Evolutionary conservation across 1,140 invertebrate species (phyloP).

Genomic region (Diabrotica undecimpunctata): DNA sequence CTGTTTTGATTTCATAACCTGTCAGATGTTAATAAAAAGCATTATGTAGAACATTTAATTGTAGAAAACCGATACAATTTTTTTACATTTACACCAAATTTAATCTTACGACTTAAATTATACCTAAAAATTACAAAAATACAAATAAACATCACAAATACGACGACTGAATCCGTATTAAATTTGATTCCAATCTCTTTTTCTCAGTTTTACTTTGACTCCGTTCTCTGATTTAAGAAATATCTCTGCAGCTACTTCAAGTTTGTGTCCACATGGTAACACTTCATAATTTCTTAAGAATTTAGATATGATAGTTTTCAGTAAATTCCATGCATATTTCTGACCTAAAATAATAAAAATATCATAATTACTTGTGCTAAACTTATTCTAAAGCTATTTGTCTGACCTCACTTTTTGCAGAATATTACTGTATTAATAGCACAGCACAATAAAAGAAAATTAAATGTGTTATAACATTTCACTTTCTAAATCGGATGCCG

Average conservation of each 20-base stretch:
- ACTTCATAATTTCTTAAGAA: slow-evolving; percentile 62
- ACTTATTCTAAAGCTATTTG: background rate
- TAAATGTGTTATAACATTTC: background rate
- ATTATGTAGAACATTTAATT: no score
- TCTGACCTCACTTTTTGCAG: background rate
- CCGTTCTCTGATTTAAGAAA: slow-evolving; percentile 49
- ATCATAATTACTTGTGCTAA: background rate
- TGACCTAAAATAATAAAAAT: slow-evolving; percentile 54
- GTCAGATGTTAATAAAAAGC: no score
- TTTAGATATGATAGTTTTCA: slow-evolving; percentile 66
- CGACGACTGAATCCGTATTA: no score
- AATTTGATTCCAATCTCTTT: slow-evolving; percentile 26
- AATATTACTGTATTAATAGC: no score
- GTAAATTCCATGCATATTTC: slow-evolving; percentile 74
- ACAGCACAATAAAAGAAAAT: no score
- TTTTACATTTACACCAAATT: no score
- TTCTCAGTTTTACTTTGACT: slow-evolving; percentile 39
- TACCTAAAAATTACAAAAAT: no score
- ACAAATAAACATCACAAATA: no score
- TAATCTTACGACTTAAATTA: no score
- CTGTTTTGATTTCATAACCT: no score
- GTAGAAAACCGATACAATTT: no score
- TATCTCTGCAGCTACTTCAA: slow-evolving; percentile 40
- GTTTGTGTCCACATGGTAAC: slow-evolving; percentile 38
- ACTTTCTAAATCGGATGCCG: background rate